Evolutionary conservation across 2,113 vertebrate species (phyloP).

Genomic region (Gymnorhina tibicen): DNA sequence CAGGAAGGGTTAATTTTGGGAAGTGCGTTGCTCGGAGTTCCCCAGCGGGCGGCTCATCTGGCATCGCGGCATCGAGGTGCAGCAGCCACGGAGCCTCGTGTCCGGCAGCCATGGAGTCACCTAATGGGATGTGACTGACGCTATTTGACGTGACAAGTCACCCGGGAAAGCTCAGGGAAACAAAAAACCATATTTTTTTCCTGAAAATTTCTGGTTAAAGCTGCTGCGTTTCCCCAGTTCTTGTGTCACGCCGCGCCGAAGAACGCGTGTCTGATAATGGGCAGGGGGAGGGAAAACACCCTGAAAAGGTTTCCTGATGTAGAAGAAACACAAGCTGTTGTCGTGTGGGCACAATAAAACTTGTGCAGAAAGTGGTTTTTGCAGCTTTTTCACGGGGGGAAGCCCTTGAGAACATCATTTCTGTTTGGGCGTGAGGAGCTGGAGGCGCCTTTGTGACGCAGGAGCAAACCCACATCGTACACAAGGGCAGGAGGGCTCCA

Average conservation of each 20-base stretch:
- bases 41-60: conserved; percentile 2
- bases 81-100: conserved; percentile 35
- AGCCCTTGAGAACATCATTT: neutral
- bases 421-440: neutral
- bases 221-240: neutral
- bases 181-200: neutral
- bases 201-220: neutral
- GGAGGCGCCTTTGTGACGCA: neutral
- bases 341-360: neutral
- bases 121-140: conserved; percentile 18
- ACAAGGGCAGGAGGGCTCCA: neutral
- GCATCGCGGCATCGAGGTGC: neutral
- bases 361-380: neutral
- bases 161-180: conserved; percentile 27
- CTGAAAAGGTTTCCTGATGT: conserved; percentile 2
- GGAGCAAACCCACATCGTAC: neutral
- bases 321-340: neutral
- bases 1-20: conserved; percentile 50
- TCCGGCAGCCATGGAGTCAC: conserved; percentile 21
- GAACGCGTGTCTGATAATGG: neutral
- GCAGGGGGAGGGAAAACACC: neutral
- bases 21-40: neutral
- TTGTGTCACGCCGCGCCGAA: neutral
- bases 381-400: neutral
- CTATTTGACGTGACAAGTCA: conserved; percentile 24